Percentiles rank a stretch among this genome's conserved stretches.
Conservation (phyloP, 2,113 vertebrate species). For the Pollimyrus isidori region DNA sequence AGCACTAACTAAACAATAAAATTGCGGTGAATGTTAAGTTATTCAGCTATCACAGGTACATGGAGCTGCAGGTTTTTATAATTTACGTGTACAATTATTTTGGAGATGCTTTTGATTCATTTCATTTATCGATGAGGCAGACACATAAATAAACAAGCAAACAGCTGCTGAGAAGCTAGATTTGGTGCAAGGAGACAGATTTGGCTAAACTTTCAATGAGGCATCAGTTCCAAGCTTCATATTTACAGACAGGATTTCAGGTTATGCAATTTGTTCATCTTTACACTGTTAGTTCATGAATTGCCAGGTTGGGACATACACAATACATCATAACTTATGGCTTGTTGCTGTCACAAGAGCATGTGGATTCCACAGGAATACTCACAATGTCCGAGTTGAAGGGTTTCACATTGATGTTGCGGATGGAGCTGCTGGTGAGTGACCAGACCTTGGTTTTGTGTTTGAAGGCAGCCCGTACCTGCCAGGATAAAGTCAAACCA, state of each 20-base stretch:
- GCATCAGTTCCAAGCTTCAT: background rate
- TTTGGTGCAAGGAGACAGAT: background rate
- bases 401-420: conserved; percentile 77
- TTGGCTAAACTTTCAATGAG: background rate
- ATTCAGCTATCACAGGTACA: background rate
- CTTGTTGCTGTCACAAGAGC: background rate
- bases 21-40: background rate
- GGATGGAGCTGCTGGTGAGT: conserved; percentile 81
- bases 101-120: background rate
- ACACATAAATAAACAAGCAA: background rate
- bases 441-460: conserved; percentile 99
- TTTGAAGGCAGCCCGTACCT: conserved; percentile 96
- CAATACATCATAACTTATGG: background rate
- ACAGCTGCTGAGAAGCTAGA: background rate
- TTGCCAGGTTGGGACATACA: background rate
- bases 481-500: background rate
- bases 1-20: background rate
- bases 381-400: conserved; percentile 93
- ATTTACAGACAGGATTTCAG: background rate
- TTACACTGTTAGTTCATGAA: background rate
- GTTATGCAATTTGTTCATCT: background rate
- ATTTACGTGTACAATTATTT: background rate
- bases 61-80: background rate
- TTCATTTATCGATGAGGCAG: background rate
- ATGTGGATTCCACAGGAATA: conserved; percentile 23